Evolutionary conservation across 2,113 vertebrate genomes (phyloP), one percentile per base, ranked within the genome.

Genomic region (Cathartes aura): DNA sequence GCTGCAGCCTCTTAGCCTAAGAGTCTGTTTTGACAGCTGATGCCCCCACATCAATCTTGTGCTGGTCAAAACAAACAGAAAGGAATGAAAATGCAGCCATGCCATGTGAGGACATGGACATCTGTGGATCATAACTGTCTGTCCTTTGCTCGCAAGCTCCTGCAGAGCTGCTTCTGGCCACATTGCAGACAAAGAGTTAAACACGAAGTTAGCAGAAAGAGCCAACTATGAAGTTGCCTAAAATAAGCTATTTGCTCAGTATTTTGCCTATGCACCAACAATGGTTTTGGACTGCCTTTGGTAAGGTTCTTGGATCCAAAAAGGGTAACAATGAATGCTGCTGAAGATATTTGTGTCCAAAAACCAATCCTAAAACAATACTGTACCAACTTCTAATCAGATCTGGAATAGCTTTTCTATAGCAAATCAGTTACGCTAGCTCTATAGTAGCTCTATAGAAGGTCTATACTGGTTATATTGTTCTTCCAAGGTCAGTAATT

Each of bases 11-110:
- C 32, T 72, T 82, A 80, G 62, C 78, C 40, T 30, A n/a, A 58
- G 55, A 72, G 29, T 52, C 40, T 92, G 75, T 89, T 96, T 76
- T 85, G 53, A 82, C 84, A 94, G 70, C 58, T 60, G 70, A 80
- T 85, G 45, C n/a, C 62, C 26, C 22, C 34, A 40, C 40, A 79
- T 60, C 68, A 94, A 85, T 82, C 56, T 87, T 93, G 36, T 1
- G 0, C 64, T 23, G 52, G 36, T 79, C 76, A 93, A 93, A 96
- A 85, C 36, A 93, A 85, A 82, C 1, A 7, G 26, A 79, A 85
- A 87, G 40, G 70, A 87, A 95, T 56, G 56, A 74, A 89, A 91
- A 87, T 55, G 14, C 68, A 79, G 47, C 47, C 34, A 7, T 63
- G 43, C 13, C 8, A 0, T 87, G 34, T 76, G 62, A 94, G 70